Evolutionary conservation across 2,888 invertebrate genomes (phyloP), one percentile per base, ranked within the genome.

Genomic region (Scaptomyza reducta): DNA sequence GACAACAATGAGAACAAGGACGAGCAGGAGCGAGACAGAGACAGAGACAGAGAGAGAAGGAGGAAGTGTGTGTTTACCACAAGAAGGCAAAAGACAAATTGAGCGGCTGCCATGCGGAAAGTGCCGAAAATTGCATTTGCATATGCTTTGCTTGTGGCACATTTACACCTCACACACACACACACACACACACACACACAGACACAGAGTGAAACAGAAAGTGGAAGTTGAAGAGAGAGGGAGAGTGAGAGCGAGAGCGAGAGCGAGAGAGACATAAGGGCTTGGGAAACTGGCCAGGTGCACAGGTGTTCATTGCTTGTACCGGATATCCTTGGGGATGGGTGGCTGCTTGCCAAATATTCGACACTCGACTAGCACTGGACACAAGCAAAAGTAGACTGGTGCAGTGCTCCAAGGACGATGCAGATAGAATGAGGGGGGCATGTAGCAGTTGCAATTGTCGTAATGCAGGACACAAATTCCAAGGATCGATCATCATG

Each of bases 111-210:
- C 83, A 81, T 79, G 86, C 83, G 74, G 74, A 81, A 86, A 83
- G 73, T 85, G 79, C 74, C 77, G 86, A 85, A 82, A 82, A 87
- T 85, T 84, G 85, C 82, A 82, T 87, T 82, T 82, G 74, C 82
- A 82, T 87, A 65, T 51, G 79, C 76, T 71, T 49, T 31, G 71
- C 85, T 55, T 44, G 46, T 66, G 78, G 74, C 87, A 70, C 62
- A 68, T 76, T 74, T 78, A 78, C 75, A 74, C 77, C 70, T 63
- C 27, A 41, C 41, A 25, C 44, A 51, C 13, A 41, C 38, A 25
- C 44, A 51, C 13, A 14, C 9, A 45, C 4, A 38, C 11, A n/a
- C n/a, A n/a, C n/a, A n/a, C n/a, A n/a, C n/a, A n/a, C n/a, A n/a
- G n/a, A n/a, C n/a, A 27, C 5, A 29, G 27, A 16, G 45, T 4